Evolutionary conservation across 2,797 vertebrate species (phyloP).

Genomic region (Cottoperca gobio): DNA sequence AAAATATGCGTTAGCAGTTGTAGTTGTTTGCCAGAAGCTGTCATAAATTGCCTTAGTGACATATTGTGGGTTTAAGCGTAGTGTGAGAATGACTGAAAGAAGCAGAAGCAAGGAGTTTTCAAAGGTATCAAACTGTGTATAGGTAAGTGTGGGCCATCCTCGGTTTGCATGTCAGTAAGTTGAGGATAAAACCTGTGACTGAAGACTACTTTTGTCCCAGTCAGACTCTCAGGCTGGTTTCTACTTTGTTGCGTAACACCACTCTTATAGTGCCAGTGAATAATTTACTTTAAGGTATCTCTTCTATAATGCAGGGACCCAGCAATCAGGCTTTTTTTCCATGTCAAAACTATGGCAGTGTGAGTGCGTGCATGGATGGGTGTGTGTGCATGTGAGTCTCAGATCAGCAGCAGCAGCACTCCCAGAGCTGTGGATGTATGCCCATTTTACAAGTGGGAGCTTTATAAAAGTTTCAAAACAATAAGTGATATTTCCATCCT

Average conservation of each 20-base stretch:
- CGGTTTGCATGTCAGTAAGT: slow-evolving; percentile 13
- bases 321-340: slow-evolving; percentile 44
- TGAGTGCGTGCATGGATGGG: slow-evolving; percentile 28
- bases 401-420: slow-evolving; percentile 38
- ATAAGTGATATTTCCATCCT: slow-evolving; percentile 55
- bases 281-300: slow-evolving; percentile 78
- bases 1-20: too few species aligned
- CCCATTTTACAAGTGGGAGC: slow-evolving; percentile 45
- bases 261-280: slow-evolving; percentile 72
- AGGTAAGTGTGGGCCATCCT: slow-evolving; percentile 3
- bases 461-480: slow-evolving; percentile 55
- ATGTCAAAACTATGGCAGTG: slow-evolving; percentile 53
- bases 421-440: slow-evolving; percentile 65
- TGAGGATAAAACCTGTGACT: slow-evolving; percentile 48
- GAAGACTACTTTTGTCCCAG: slow-evolving; percentile 31
- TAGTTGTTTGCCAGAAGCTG: too few species aligned
- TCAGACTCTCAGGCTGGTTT: slow-evolving; percentile 43
- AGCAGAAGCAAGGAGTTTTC: neutral
- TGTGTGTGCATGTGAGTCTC: slow-evolving; percentile 31
- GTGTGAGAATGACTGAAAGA: neutral
- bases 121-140: slow-evolving; percentile 8
- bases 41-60: too few species aligned
- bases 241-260: slow-evolving; percentile 62
- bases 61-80: too few species aligned
- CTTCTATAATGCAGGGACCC: slow-evolving; percentile 77